Evolutionary conservation across 2,113 vertebrate species (phyloP), one percentile per base, ranked within the genome.

Genomic region (Saimiri boliviensis): DNA sequence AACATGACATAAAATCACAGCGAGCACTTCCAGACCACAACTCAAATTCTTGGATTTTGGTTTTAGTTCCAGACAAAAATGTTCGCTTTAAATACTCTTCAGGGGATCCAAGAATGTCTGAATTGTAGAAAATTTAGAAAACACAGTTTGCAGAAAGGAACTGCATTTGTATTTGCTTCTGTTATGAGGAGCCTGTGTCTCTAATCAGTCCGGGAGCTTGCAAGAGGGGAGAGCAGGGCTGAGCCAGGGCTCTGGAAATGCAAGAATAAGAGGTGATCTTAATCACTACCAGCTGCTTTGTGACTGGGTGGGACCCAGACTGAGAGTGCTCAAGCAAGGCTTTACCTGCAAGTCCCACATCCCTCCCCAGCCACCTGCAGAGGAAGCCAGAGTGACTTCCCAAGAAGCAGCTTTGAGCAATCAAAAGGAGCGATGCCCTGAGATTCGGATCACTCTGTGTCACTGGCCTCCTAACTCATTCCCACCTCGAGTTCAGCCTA

Each of bases 391-490:
- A 73, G 85, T 56, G 96, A 93, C 73, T 97, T 96, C 73, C 92
- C 96, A 63, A 89, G 91, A 98, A 83, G 20, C 86, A 95, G 95
- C 93, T 97, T 96, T 89, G 94, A 97, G 82, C 63, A 96, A 98
- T 98, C 47, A 98, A 98, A 98, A 98, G 97, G 86, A 94, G 83
- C 81, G 98, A 98, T 87, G 85, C 88, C 98, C 98, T 97, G 98
- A 98, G 99, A 98, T 98, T 98, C 96, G 96, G 98, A 98, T 99
- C 98, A 98, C 99, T 99, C 98, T 99, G 98, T 99, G 98, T 98
- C 97, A 63, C 10, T 96, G 98, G 98, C 98, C 98, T 98, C 97
- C 96, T 98, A 96, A 98, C 98, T 97, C 97, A 98, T 99, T 99
- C 98, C 99, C 98, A 99, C 99, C 99, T 98, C 91, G 97, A 95